Base-by-base conservation (phyloP, 2,888 invertebrate genomes). In the Athalia circularis region DNA sequence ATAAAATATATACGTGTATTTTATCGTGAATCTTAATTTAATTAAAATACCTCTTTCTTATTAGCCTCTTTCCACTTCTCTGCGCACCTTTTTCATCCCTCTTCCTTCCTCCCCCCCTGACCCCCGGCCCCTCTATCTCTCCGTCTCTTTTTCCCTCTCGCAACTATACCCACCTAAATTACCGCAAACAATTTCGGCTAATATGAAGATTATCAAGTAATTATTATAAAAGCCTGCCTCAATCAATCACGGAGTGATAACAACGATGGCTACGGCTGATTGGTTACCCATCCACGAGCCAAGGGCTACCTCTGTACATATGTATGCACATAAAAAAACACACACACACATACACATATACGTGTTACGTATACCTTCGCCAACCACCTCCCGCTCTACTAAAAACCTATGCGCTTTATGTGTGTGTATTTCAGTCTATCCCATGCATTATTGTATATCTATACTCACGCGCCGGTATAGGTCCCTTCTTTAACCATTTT, bases 181-280 rank as follows among this genome's bases (percentile, higher is more conserved):
- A 82, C 84, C 80, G 82, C 80, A 83, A 85, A 84, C 85, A 84
- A 85, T 87, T 85, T 85, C 82, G 83, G 80, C 83, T 85, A 86
- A 86, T 87, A 86, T 80, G 80, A 80, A 79, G 83, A 84, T 85
- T 84, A 86, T 86, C 84, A 85, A 84, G 86, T 85, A 89, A 89
- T 89, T 88, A 88, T 87, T 88, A 85, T 89, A 87, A 89, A 87
- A 89, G 89, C 89, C 80, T 79, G 62, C 79, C 80, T 83, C 86
- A 86, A 89, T 89, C 88, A 88, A 89, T 89, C 89, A 89, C 87
- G 77, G 78, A 78, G 78, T 82, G 86, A 87, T 87, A 86, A 86
- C 83, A 75, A 75, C 75, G 75, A 75, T 75, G 62, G 75, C 75
- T 45, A 11, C 45, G 64, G 75, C 75, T 75, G 64, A 61, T 75